phyloP scores from a whole-genome alignment of 1,140 invertebrate species.

The Aphelinus atriplicis region DNA sequence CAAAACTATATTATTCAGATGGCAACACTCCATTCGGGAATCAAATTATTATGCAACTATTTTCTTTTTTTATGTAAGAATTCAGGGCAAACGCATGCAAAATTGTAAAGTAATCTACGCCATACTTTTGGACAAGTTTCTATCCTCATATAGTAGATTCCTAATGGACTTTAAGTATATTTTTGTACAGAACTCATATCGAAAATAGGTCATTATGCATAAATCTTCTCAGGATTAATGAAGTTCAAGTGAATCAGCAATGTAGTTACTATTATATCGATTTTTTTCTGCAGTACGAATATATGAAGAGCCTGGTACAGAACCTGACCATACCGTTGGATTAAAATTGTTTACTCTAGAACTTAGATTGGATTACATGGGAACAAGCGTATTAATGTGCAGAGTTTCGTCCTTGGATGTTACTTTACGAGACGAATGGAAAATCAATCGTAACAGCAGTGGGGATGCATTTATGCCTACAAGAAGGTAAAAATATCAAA shows the following conservation, averaged over 20 bases:
- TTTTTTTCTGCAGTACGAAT: constrained; percentile 76
- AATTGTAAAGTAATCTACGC: too few species aligned
- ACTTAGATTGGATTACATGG: constrained; percentile 95
- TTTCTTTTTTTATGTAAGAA: too few species aligned
- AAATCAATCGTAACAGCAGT: constrained; percentile 65
- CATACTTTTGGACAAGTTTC: too few species aligned
- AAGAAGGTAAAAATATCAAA: constrained; percentile 56
- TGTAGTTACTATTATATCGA: too few species aligned
- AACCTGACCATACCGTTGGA: constrained; percentile 90
- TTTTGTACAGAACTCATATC: too few species aligned
- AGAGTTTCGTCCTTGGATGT: constrained; percentile 85
- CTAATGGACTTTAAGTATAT: too few species aligned
- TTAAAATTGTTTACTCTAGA: constrained; percentile 87
- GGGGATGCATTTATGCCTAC: constrained; percentile 69
- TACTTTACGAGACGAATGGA: constrained; percentile 86
- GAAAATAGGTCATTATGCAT: not conserved
- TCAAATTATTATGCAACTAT: too few species aligned
- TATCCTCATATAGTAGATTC: too few species aligned
- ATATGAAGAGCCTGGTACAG: constrained; percentile 86
- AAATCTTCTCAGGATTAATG: not conserved
- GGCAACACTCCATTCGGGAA: too few species aligned
- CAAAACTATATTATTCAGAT: too few species aligned
- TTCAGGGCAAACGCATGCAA: too few species aligned
- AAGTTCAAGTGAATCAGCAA: too few species aligned
- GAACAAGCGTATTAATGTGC: constrained; percentile 90